Evolutionary conservation across 2,797 vertebrate genomes (phyloP).

Genomic region (Neoniphon sammara): DNA sequence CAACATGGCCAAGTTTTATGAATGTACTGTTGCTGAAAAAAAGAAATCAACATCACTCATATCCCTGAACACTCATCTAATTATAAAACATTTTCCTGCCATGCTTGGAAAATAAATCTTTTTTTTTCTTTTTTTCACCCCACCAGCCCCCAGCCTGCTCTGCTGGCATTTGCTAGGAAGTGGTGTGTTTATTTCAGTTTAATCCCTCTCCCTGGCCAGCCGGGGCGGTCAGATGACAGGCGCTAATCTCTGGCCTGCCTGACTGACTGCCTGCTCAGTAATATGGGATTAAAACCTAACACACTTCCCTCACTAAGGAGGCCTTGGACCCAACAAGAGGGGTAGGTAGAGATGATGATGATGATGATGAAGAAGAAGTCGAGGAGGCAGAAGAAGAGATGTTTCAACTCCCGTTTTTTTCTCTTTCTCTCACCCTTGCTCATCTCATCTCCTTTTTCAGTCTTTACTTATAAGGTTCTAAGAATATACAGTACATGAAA

Average conservation of each 20-base stretch:
- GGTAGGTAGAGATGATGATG: constrained; percentile 20
- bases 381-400: neutral
- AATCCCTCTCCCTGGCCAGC: constrained; percentile 62
- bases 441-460: too few species aligned
- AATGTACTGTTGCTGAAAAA: too few species aligned
- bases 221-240: constrained; percentile 70
- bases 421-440: too few species aligned
- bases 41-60: too few species aligned
- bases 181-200: constrained; percentile 64
- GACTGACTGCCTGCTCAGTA: constrained; percentile 57
- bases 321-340: constrained; percentile 34
- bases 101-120: neutral
- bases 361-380: neutral
- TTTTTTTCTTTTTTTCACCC: neutral
- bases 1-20: too few species aligned
- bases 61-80: neutral
- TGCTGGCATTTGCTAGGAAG: constrained; percentile 55
- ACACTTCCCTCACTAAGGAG: constrained; percentile 44
- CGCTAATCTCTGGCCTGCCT: constrained; percentile 69
- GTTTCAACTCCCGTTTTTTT: neutral
- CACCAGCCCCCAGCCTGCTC: neutral
- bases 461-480: too few species aligned
- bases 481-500: too few species aligned
- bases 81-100: constrained; percentile 18
- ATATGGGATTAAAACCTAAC: constrained; percentile 68